Evolutionary conservation across 2,888 invertebrate species (phyloP), one percentile per base, ranked within the genome.

Genomic region (Napeogenes inachia): DNA sequence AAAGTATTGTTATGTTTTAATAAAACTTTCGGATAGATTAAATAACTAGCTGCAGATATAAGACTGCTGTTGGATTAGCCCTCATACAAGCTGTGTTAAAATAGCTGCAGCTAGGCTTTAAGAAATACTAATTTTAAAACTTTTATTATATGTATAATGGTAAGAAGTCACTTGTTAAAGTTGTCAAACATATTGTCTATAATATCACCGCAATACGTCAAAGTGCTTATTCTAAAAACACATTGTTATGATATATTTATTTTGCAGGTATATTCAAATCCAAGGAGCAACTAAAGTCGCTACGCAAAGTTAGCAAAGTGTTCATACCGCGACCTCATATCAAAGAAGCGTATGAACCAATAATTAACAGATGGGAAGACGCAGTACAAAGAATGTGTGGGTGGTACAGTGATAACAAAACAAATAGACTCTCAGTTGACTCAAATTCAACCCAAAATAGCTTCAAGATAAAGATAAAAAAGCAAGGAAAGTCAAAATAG

Each of bases 231-330:
- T 21, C 21, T 21, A 21, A 21, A 21, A 21, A 21, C 21, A 21
- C 21, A 21, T 21, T 21, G 21, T 21, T 21, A 21, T 21, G 21
- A 21, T 21, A 21, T 21, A 8, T 3, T 8, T 13, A 33, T 45
- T n/a, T 70, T 68, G 32, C 80, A 94, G 95, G 94, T 71, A 87
- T 96, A 66, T 97, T 96, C 95, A 92, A 92, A 70, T 90, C 90
- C 56, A 92, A 93, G 72, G 92, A 93, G 3, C 94, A 96, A 68
- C 77, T 97, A 33, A 82, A 86, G 62, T 75, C 90, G 8, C 83
- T 95, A 56, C 91, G 93, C 32, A 85, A 91, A 74, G 78, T 94
- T 12, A 93, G 94, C 13, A 87, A 84, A 60, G 83, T 92, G 33
- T 97, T 97, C 71, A 75, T 77, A n/a, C 93, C 93, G 0, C 82